These are phyloP conservation scores for Rosalia funebris DNA, from an alignment of 2,888 invertebrate genomes.

Conservation along the genomic window DNA sequence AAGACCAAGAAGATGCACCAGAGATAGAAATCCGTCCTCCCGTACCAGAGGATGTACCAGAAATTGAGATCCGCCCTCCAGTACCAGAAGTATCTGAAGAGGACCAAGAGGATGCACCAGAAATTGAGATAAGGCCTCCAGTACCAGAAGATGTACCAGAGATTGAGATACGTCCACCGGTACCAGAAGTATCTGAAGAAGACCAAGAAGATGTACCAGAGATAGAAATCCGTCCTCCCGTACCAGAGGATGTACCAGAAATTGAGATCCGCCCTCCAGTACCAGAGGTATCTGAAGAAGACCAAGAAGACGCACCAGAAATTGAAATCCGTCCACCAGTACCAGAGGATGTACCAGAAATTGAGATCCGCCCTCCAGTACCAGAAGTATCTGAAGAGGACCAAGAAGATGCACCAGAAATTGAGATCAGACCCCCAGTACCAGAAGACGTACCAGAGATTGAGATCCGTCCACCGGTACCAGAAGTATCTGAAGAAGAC, in stretches of 20 bases:
- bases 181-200: no score
- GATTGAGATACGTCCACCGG: not conserved
- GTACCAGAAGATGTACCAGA: not conserved
- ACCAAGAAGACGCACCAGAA: not conserved
- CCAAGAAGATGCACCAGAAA: not conserved
- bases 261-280: constrained; percentile 13
- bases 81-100: no score
- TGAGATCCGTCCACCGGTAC: constrained; percentile 19
- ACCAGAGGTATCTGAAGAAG: no score
- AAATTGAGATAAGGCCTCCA: not conserved
- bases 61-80: constrained; percentile 9
- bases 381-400: constrained; percentile 14
- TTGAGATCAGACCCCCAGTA: constrained; percentile 11
- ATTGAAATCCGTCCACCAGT: constrained; percentile 13
- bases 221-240: constrained; percentile 3
- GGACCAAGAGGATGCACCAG: not conserved
- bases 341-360: constrained; percentile 13
- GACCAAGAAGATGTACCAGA: not conserved
- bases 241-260: constrained; percentile 1
- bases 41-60: constrained; percentile 11
- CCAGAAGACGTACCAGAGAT: constrained; percentile 16
- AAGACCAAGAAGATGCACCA: not conserved
- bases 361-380: constrained; percentile 20
- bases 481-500: no score
- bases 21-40: constrained; percentile 9